Evolutionary conservation across 2,113 vertebrate genomes (phyloP).

Genomic region (Panthera tigris): DNA sequence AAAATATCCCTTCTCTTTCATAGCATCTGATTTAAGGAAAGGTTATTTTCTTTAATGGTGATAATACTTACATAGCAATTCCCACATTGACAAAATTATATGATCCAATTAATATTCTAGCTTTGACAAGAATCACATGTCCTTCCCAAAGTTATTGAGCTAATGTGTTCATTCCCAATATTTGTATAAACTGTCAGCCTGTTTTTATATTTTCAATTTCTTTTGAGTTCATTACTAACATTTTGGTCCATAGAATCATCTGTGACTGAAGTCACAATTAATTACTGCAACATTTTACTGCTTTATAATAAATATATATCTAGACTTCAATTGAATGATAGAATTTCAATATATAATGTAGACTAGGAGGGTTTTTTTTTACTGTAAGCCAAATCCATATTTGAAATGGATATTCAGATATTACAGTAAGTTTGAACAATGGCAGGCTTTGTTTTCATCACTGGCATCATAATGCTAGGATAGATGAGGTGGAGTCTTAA

Average conservation of each 20-base stretch:
- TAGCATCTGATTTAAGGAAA: not conserved
- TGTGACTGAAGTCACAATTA: not conserved
- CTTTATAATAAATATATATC: not conserved
- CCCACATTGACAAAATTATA: not conserved
- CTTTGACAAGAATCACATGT: not conserved
- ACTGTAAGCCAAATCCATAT: not conserved
- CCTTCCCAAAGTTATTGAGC: not conserved
- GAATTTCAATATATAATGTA: not conserved
- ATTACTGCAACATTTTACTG: not conserved
- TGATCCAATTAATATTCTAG: conserved; percentile 7
- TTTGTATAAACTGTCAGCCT: not conserved
- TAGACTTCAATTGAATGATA: not conserved
- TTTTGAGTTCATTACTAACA: conserved; percentile 25
- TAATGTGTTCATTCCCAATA: not conserved
- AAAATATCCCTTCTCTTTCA: not conserved
- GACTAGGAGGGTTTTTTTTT: not conserved
- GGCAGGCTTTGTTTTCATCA: not conserved
- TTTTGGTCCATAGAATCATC: not conserved
- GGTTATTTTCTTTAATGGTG: not conserved
- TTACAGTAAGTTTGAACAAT: not conserved
- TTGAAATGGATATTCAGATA: not conserved
- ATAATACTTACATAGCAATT: not conserved
- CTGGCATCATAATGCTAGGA: not conserved
- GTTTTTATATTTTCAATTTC: not conserved
- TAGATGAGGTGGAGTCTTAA: not conserved